Evolutionary conservation across 1,140 invertebrate genomes (phyloP).

Genomic region (Ectropis grisescens): DNA sequence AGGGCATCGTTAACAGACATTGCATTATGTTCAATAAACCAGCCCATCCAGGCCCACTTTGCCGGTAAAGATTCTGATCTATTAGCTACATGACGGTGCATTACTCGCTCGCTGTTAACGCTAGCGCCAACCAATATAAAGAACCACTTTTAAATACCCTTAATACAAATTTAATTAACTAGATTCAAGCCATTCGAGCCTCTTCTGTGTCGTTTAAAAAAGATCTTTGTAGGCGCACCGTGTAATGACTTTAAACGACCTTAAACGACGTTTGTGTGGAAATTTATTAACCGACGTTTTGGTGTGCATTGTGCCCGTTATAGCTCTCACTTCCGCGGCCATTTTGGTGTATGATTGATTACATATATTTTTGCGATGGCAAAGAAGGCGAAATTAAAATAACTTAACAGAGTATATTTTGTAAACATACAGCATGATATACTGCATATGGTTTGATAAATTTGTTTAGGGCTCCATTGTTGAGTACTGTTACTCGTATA

Average conservation of each 20-base stretch:
- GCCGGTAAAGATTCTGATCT: slow-evolving; percentile 60
- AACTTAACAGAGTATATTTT: too few relatives aligned
- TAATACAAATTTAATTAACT: slow-evolving; percentile 68
- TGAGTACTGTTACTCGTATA: too few relatives aligned
- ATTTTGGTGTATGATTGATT: slow-evolving; percentile 36
- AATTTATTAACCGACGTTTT: slow-evolving; percentile 56
- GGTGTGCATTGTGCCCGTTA: slow-evolving; percentile 38
- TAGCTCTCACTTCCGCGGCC: slow-evolving; percentile 26
- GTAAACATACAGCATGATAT: too few relatives aligned
- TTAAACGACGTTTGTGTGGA: slow-evolving; percentile 55
- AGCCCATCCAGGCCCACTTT: slow-evolving; percentile 42
- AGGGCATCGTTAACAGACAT: slow-evolving; percentile 51
- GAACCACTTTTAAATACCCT: slow-evolving; percentile 35
- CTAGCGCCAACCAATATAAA: slow-evolving; percentile 60
- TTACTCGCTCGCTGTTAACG: slow-evolving; percentile 35
- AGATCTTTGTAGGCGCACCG: slow-evolving; percentile 46
- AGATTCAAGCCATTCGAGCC: slow-evolving; percentile 37
- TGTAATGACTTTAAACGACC: slow-evolving; percentile 60
- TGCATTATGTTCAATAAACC: slow-evolving; percentile 51
- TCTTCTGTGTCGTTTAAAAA: slow-evolving; percentile 49
- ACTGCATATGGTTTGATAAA: too few relatives aligned
- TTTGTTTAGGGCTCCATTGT: too few relatives aligned
- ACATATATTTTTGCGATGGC: slow-evolving; percentile 19
- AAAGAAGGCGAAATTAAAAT: too few relatives aligned
- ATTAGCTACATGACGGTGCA: slow-evolving; percentile 57